These are phyloP conservation scores for Coelinius sp. DNA, from an alignment of 2,888 invertebrate genomes.

Conservation along the genomic window DNA sequence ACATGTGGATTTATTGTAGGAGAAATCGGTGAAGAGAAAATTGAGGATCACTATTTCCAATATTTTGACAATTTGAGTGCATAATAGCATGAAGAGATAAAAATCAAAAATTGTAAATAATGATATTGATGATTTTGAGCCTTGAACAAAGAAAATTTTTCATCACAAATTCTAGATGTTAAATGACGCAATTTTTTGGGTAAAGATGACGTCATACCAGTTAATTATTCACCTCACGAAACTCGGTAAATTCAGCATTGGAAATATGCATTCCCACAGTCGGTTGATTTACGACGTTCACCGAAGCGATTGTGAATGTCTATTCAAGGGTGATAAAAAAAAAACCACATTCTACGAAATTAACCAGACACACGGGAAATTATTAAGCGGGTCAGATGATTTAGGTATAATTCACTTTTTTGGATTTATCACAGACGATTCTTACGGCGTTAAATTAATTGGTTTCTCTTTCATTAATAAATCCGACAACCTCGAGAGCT, in stretches of 20 bases:
- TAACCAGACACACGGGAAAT: slow-evolving; percentile 30
- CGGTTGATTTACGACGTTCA: slow-evolving; percentile 34
- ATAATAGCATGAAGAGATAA: neutral
- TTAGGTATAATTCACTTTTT: slow-evolving; percentile 33
- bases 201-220: slow-evolving; percentile 28
- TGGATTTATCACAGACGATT: neutral
- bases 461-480: slow-evolving; percentile 11
- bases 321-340: slow-evolving; percentile 12
- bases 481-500: neutral
- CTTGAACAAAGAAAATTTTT: slow-evolving; percentile 27
- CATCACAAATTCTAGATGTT: slow-evolving; percentile 17
- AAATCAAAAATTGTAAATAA: neutral
- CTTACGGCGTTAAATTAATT: neutral
- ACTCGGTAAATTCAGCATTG: slow-evolving; percentile 35
- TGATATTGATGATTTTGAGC: neutral
- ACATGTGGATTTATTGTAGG: too few relatives aligned
- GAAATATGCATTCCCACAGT: slow-evolving; percentile 32
- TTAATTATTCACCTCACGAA: slow-evolving; percentile 40
- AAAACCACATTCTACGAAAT: slow-evolving; percentile 22
- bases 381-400: slow-evolving; percentile 36
- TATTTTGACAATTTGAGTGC: neutral
- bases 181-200: slow-evolving; percentile 5
- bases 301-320: slow-evolving; percentile 1
- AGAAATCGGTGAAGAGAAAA: too few relatives aligned
- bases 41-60: too few relatives aligned